These are phyloP conservation scores for Melanostoma mellinum DNA, from an alignment of 2,888 invertebrate genomes.

Conservation along the genomic window DNA sequence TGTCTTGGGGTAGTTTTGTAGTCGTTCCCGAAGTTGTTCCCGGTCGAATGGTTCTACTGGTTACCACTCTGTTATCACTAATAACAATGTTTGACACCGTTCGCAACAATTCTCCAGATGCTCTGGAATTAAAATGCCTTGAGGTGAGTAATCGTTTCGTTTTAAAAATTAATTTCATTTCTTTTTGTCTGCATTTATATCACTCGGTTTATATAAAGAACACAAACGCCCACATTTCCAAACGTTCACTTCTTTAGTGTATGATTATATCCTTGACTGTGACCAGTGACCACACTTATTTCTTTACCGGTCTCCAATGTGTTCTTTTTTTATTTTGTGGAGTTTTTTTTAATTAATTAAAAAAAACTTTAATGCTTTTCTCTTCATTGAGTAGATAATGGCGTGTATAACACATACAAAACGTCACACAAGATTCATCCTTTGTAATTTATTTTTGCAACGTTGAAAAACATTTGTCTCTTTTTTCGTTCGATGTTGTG, in stretches of 20 bases:
- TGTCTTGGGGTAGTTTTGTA: conserved; percentile 87
- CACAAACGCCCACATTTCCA: conserved; percentile 11
- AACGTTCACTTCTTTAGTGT: conserved; percentile 7
- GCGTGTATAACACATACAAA: conserved; percentile 46
- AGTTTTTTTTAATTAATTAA: conserved; percentile 58
- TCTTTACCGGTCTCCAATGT: background rate
- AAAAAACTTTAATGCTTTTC: conserved; percentile 39
- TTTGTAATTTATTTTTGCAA: conserved; percentile 21
- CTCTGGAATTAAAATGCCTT: conserved; percentile 85
- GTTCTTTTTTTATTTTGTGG: conserved; percentile 37
- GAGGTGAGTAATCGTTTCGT: conserved; percentile 79
- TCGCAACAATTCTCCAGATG: conserved; percentile 86
- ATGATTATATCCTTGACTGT: conserved; percentile 36
- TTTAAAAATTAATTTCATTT: conserved; percentile 36
- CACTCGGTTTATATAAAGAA: conserved; percentile 51
- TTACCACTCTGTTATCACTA: conserved; percentile 85
- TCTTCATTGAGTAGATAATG: conserved; percentile 6
- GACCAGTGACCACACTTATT: conserved; percentile 17
- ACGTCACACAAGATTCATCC: conserved; percentile 4
- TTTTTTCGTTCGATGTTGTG: background rate
- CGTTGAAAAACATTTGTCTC: conserved; percentile 19
- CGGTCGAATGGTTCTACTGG: conserved; percentile 85
- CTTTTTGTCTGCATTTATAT: conserved; percentile 12
- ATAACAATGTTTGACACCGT: conserved; percentile 87
- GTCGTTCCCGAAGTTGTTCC: conserved; percentile 87